Percentiles rank a stretch among this genome's conserved stretches.
phyloP scores from a whole-genome alignment of 2,113 vertebrate species.

The Psophia crepitans region DNA sequence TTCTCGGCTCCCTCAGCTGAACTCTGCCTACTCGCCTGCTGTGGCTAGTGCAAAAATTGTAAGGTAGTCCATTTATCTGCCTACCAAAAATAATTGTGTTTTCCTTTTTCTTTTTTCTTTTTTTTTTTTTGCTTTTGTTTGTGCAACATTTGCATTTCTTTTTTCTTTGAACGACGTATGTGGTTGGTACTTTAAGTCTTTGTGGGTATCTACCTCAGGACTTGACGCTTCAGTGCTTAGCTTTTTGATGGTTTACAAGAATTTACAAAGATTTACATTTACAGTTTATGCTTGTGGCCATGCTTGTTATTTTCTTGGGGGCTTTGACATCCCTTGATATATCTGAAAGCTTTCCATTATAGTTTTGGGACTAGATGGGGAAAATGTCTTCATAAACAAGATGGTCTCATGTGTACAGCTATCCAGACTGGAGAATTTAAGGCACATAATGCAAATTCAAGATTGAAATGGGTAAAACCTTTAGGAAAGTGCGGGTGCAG shows the following conservation, averaged over 20 bases:
- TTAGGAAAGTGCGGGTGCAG: fast-evolving
- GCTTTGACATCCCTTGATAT: background rate
- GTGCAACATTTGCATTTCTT: background rate
- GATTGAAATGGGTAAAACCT: background rate
- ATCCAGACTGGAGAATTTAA: background rate
- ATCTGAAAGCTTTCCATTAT: background rate
- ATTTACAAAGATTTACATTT: background rate
- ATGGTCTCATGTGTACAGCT: background rate
- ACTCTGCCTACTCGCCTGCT: fast-evolving
- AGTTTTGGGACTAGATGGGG: background rate
- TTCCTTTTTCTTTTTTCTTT: background rate
- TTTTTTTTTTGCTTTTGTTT: background rate
- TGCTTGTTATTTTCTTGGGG: background rate
- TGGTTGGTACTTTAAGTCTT: background rate
- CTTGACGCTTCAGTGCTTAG: background rate
- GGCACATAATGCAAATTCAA: background rate
- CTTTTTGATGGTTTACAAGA: background rate
- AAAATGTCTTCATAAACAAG: background rate
- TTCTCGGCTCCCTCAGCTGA: background rate
- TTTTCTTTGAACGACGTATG: background rate
- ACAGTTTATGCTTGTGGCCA: background rate
- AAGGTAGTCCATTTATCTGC: background rate
- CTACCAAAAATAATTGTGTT: background rate
- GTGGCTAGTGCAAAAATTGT: background rate
- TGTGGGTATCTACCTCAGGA: background rate